phyloP scores from a whole-genome alignment of 2,113 vertebrate species.

The Hippocampus guttulatus region DNA sequence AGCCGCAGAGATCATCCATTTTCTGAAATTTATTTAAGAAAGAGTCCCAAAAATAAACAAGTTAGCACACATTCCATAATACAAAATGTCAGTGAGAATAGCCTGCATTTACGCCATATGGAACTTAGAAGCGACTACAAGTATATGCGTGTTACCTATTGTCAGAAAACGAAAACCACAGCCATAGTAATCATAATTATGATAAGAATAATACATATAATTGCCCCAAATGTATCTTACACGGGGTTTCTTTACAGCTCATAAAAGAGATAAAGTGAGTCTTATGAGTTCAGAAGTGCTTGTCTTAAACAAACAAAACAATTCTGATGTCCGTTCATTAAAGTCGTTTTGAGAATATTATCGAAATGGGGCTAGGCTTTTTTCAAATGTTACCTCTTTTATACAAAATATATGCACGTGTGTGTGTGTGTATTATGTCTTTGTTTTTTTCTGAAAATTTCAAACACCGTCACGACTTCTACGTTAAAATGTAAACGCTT shows the following conservation, averaged over 20 bases:
- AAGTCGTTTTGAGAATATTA: slow-evolving; percentile 21
- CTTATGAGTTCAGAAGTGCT: slow-evolving; percentile 28
- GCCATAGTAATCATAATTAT: slow-evolving; percentile 37
- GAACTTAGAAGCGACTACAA: slow-evolving; percentile 51
- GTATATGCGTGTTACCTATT: slow-evolving; percentile 38
- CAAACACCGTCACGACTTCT: slow-evolving; percentile 61
- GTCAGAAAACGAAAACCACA: slow-evolving; percentile 52
- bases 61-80: slow-evolving; percentile 77
- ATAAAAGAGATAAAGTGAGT: slow-evolving; percentile 21
- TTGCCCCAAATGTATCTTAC: slow-evolving; percentile 13
- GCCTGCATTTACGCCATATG: slow-evolving; percentile 60
- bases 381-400: slow-evolving; percentile 53
- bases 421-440: slow-evolving; percentile 46
- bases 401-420: slow-evolving; percentile 67
- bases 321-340: slow-evolving; percentile 7
- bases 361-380: slow-evolving; percentile 31
- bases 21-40: slow-evolving; percentile 68
- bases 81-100: slow-evolving; percentile 74
- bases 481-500: slow-evolving; percentile 61
- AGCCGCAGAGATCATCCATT: slow-evolving; percentile 56
- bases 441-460: slow-evolving; percentile 40
- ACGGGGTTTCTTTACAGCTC: slow-evolving; percentile 20
- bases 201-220: slow-evolving; percentile 41
- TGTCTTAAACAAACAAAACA: background rate
- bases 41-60: slow-evolving; percentile 78